phyloP scores from a whole-genome alignment of 2,888 invertebrate genomes.

The Alcis repandata region DNA sequence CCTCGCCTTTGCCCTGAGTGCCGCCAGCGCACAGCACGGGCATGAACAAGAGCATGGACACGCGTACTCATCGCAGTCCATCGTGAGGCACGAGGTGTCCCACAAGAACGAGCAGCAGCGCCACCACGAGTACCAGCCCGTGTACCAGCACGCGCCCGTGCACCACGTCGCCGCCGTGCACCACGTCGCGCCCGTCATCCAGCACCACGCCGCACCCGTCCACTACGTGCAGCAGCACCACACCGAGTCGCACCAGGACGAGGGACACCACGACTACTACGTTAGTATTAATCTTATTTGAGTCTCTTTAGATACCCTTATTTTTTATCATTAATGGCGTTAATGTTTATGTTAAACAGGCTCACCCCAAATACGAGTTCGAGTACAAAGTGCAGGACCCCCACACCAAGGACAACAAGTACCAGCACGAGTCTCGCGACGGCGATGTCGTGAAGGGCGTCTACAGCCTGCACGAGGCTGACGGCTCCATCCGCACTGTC shows the following conservation, averaged over 20 bases:
- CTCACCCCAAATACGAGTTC: slow-evolving; percentile 23
- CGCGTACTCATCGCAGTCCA: slow-evolving; percentile 59
- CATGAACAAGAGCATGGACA: slow-evolving; percentile 57
- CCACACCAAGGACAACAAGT: slow-evolving; percentile 25
- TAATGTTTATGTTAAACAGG: slow-evolving; percentile 1
- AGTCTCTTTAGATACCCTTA: neutral
- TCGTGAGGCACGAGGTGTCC: slow-evolving; percentile 53
- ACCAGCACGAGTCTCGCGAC: slow-evolving; percentile 23
- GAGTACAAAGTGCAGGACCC: slow-evolving; percentile 25
- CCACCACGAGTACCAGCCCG: slow-evolving; percentile 44
- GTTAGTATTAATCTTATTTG: neutral
- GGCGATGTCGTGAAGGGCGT: slow-evolving; percentile 23
- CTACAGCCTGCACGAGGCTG: slow-evolving; percentile 26
- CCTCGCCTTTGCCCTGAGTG: slow-evolving; percentile 49
- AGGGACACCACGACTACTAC: slow-evolving; percentile 55
- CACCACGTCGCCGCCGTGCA: slow-evolving; percentile 44
- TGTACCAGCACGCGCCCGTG: slow-evolving; percentile 34
- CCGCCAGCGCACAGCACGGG: slow-evolving; percentile 57
- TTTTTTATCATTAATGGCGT: neutral
- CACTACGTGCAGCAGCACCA: slow-evolving; percentile 33
- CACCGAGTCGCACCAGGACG: slow-evolving; percentile 40
- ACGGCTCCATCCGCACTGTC: slow-evolving; percentile 70
- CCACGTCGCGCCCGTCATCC: slow-evolving; percentile 25
- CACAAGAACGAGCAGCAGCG: slow-evolving; percentile 38
- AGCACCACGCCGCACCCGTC: slow-evolving; percentile 33